Base-by-base conservation (phyloP, 2,113 vertebrate species). In the Podarcis cretensis region DNA sequence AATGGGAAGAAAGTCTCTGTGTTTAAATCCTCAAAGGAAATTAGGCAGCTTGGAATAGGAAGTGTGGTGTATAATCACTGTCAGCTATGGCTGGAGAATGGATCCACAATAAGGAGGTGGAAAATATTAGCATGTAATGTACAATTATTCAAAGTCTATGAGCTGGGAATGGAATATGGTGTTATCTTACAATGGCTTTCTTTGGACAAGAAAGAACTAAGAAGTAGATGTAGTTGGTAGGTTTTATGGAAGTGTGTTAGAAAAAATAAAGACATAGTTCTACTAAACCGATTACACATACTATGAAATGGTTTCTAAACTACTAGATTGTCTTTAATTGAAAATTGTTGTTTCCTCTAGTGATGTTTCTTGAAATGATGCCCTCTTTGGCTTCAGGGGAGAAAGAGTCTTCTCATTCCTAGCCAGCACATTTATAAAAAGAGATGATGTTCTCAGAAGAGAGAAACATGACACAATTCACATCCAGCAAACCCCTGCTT, bases 71-170 rank as follows among this genome's bases (percentile, higher is more conserved):
- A 85, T 3, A 69, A 83, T 27, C 35, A 32, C 32, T 12, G 30
- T 16, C 4, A 30, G 35, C 69, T 76, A 6, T 37, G 30, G 48
- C 57, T 2, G 0, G 6, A 40, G 74, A 27, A 43, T 2, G 18
- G 6, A 30, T 43, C 7, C 1, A 3, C 10, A 14, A 20, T 20
- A 9, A 2, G 1, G 8, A 8, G 3, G 85, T 37, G 32, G 30
- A 85, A 48, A 8, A 16, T 37, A 85, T 14, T 12, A 57, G 0
- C 0, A 71, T 54, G 3, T 6, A 0, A 5, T 69, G 12, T 65
- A 59, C 68, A 35, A 8, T 27, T 37, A 59, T 30, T 77, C 27
- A 68, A 73, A 71, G 32, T 16, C 25, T 43, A 37, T 27, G 0
- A 6, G 2, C 5, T 63, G 9, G 73, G 14, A 65, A 77, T 25